Conservation (phyloP, 2,888 invertebrate species). For the Siphonodentalium dalli region DNA sequence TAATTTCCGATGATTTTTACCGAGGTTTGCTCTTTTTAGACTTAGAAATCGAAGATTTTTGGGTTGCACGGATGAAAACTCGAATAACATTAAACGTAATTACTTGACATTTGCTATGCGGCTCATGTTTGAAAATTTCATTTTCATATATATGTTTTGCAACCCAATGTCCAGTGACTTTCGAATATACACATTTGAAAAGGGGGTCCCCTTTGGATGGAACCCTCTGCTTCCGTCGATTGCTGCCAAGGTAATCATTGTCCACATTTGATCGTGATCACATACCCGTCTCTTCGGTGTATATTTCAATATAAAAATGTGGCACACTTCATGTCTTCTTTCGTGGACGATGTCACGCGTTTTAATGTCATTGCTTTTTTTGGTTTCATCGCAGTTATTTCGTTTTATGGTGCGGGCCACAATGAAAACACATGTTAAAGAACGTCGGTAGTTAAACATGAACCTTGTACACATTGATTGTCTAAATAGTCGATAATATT, state of each 20-base stretch:
- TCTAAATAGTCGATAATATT: no score
- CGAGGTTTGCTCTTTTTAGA: no score
- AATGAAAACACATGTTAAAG: no score
- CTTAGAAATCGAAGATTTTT: no score
- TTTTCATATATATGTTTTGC: slow-evolving; percentile 16
- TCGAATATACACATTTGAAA: slow-evolving; percentile 8
- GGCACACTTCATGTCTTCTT: slow-evolving; percentile 25
- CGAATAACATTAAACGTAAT: no score
- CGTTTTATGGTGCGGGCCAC: no score
- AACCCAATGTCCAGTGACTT: slow-evolving; percentile 14
- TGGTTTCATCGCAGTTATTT: slow-evolving; percentile 16
- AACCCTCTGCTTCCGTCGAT: slow-evolving; percentile 10
- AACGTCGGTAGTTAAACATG: no score
- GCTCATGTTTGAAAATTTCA: no score
- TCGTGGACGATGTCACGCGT: slow-evolving; percentile 22
- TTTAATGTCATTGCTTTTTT: slow-evolving; percentile 16
- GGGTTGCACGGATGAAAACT: no score
- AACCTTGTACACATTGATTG: no score
- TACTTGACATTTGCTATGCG: no score
- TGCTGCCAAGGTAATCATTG: slow-evolving; percentile 15
- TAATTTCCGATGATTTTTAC: no score
- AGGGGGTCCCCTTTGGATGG: slow-evolving; percentile 1
- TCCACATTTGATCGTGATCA: slow-evolving; percentile 15
- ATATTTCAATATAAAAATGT: slow-evolving; percentile 23
- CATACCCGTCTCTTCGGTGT: slow-evolving; percentile 23